Conservation (phyloP, 2,113 vertebrate genomes). For the Manacus vitellinus region DNA sequence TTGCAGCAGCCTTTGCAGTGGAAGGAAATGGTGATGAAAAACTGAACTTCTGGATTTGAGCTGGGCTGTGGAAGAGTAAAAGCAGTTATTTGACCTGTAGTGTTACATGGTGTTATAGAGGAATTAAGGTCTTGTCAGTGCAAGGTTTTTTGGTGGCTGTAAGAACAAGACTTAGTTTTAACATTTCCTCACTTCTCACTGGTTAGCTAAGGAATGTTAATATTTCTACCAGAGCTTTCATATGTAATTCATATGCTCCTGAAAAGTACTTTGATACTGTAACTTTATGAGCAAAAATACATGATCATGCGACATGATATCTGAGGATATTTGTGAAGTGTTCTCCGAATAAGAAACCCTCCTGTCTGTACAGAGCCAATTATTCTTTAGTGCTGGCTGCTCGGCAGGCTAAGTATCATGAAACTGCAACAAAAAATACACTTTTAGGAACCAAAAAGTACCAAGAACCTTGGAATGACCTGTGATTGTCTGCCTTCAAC, state of each 20-base stretch:
- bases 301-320: neutral
- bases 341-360: neutral
- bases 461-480: neutral
- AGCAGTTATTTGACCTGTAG: neutral
- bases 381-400: neutral
- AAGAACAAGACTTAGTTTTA: neutral
- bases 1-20: neutral
- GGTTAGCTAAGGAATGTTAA: neutral
- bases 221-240: neutral
- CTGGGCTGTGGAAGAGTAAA: neutral
- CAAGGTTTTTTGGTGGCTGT: neutral
- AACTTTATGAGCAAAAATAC: neutral
- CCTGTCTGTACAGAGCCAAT: neutral
- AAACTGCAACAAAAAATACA: neutral
- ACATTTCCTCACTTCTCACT: neutral
- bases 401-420: accelerated
- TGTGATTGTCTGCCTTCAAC: neutral
- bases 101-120: neutral
- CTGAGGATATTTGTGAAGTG: neutral
- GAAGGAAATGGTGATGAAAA: neutral
- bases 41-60: neutral
- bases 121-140: neutral
- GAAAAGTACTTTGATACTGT: neutral
- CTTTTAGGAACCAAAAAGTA: neutral
- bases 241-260: neutral